Evolutionary conservation across 2,888 invertebrate genomes (phyloP), one percentile per base, ranked within the genome.

Genomic region (Hartigia nigra): DNA sequence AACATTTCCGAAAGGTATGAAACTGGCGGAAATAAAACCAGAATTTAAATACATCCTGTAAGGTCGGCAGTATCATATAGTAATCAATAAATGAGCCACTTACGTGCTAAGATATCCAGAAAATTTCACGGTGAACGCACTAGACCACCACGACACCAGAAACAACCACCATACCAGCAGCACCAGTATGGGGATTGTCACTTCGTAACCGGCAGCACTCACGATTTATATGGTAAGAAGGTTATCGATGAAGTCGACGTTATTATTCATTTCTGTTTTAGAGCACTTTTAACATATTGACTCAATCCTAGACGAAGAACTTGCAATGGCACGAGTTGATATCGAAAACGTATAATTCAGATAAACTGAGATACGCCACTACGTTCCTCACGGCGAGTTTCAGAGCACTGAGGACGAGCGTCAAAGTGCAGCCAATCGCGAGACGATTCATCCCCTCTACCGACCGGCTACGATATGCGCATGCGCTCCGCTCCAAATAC

Each of bases 401-500:
- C 31, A 72, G 32, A 72, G 31, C 72, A 32, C 72, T 72, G 72
- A 72, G 72, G 72, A 72, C 34, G 23, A 72, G 34, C 72, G 72
- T 72, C 12, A 32, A 72, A 72, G 23, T 32, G 12, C 12, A 55
- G 14, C 55, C 55, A 55, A 55, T 55, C 55, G 23, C 1, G 55
- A 55, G 55, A 55, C 55, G 23, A 55, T 55, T 9, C 23, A 55
- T 55, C 55, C 55, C 55, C 55, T 55, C 55, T 55, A 5, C 23
- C 23, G 23, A 55, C 55, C 55, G 55, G 55, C 55, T 55, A 23
- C 2, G 23, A 9, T 2, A 55, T 55, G 55, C 55, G 55, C 55
- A 55, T 55, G 55, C 55, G 55, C 55, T 0, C 0, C 23, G 5
- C 55, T 55, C 9, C 55, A 55, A 55, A 34, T 34, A 34, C 23